phyloP scores from a whole-genome alignment of 2,888 invertebrate species.

The Epinotia brunnichana region DNA sequence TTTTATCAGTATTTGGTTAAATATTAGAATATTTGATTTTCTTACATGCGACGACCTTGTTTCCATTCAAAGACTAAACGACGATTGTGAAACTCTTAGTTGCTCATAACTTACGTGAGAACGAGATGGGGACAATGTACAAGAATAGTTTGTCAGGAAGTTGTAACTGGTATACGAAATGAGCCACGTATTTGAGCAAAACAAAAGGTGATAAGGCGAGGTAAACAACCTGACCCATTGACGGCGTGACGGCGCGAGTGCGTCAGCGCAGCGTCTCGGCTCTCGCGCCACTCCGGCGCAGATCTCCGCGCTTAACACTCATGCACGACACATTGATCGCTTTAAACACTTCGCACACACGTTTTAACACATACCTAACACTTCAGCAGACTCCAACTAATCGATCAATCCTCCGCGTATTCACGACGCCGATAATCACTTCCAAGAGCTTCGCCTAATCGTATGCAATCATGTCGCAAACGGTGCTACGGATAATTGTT shows the following conservation, averaged over 20 bases:
- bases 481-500: slow-evolving; percentile 47
- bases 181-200: slow-evolving; percentile 78
- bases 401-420: slow-evolving; percentile 27
- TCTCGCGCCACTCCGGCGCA: slow-evolving; percentile 49
- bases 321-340: slow-evolving; percentile 64
- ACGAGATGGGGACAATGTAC: slow-evolving; percentile 40
- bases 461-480: slow-evolving; percentile 49
- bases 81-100: slow-evolving; percentile 33
- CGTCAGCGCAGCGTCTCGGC: slow-evolving; percentile 50
- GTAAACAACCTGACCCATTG: slow-evolving; percentile 82
- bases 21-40: slow-evolving; percentile 1
- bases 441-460: slow-evolving; percentile 39
- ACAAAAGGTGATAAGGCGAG: slow-evolving; percentile 83
- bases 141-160: slow-evolving; percentile 58
- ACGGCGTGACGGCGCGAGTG: slow-evolving; percentile 67
- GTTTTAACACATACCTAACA: slow-evolving; percentile 35
- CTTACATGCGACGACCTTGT: slow-evolving; percentile 22
- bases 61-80: slow-evolving; percentile 25
- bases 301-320: slow-evolving; percentile 52
- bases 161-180: slow-evolving; percentile 60
- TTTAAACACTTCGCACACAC: slow-evolving; percentile 67
- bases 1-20: background rate
- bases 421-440: slow-evolving; percentile 32
- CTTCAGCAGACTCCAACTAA: slow-evolving; percentile 28
- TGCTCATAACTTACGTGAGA: slow-evolving; percentile 37